These are phyloP conservation scores for Phylloscopus collybita DNA, from an alignment of 2,797 vertebrate species.

Conservation along the genomic window DNA sequence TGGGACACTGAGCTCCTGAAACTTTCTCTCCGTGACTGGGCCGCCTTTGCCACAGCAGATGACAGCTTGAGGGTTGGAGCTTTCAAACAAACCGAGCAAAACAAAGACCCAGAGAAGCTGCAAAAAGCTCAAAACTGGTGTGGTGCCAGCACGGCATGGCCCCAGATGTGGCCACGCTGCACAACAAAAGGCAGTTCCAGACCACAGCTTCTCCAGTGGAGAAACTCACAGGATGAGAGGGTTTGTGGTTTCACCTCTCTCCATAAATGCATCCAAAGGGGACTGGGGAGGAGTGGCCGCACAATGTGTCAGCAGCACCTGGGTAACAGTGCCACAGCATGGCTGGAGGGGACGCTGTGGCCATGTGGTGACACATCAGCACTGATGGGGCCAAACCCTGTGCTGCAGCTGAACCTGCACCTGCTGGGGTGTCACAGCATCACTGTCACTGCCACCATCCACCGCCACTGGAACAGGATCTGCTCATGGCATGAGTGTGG, in stretches of 20 bases:
- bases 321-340: rapidly evolving
- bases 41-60: neutral
- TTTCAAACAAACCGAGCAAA: constrained; percentile 26
- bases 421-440: neutral
- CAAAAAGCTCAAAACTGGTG: neutral
- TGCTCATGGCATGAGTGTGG: rapidly evolving
- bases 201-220: neutral
- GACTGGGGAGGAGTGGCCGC: rapidly evolving
- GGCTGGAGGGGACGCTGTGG: neutral
- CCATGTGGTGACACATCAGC: neutral
- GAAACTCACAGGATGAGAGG: neutral
- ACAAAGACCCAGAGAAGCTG: neutral
- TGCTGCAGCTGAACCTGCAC: neutral
- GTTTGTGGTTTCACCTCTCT: neutral
- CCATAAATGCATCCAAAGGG: neutral
- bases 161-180: neutral
- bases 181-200: neutral
- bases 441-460: neutral
- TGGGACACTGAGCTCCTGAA: neutral
- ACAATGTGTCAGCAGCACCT: neutral
- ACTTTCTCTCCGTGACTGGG: neutral
- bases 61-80: neutral
- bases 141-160: neutral
- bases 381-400: neutral
- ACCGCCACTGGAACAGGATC: rapidly evolving